Percentiles rank a stretch among this genome's conserved stretches.
These are phyloP conservation scores for Lydus trimaculatus DNA, from an alignment of 2,888 invertebrate genomes.

Conservation along the genomic window DNA sequence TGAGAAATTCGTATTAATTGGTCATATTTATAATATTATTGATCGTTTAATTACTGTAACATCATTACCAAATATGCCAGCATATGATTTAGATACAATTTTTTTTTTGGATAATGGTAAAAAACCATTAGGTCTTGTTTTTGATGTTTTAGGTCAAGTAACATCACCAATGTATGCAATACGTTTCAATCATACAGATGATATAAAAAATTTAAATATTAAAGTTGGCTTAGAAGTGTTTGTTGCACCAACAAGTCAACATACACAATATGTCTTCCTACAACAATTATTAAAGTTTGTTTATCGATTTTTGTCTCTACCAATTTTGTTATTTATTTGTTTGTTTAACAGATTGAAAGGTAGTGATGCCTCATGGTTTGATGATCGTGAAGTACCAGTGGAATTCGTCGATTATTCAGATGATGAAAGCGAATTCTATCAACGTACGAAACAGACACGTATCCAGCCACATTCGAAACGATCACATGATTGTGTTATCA, in stretches of 20 bases:
- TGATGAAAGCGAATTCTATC: conserved; percentile 79
- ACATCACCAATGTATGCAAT: conserved; percentile 86
- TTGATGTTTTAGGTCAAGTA: conserved; percentile 92
- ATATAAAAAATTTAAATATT: conserved; percentile 74
- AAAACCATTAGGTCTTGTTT: conserved; percentile 79
- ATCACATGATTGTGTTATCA: neutral
- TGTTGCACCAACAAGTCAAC: conserved; percentile 80
- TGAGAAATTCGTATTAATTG: conserved; percentile 76
- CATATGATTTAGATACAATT: conserved; percentile 86
- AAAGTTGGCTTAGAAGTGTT: conserved; percentile 76
- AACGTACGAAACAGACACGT: conserved; percentile 44
- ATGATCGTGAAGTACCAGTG: conserved; percentile 81
- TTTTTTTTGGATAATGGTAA: conserved; percentile 84
- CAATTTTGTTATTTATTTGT: conserved; percentile 6
- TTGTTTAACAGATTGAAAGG: conserved; percentile 72
- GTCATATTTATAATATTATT: conserved; percentile 74
- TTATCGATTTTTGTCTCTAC: too few relatives aligned
- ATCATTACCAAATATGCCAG: conserved; percentile 74
- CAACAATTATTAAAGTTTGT: conserved; percentile 75
- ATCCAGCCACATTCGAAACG: conserved; percentile 32
- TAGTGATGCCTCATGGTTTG: conserved; percentile 87
- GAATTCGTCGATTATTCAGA: conserved; percentile 83
- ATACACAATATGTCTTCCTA: conserved; percentile 80
- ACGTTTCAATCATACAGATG: conserved; percentile 83
- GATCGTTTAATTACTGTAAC: conserved; percentile 80